Evolutionary conservation across 2,113 vertebrate genomes (phyloP).

Genomic region (Cryptotis parvus): DNA sequence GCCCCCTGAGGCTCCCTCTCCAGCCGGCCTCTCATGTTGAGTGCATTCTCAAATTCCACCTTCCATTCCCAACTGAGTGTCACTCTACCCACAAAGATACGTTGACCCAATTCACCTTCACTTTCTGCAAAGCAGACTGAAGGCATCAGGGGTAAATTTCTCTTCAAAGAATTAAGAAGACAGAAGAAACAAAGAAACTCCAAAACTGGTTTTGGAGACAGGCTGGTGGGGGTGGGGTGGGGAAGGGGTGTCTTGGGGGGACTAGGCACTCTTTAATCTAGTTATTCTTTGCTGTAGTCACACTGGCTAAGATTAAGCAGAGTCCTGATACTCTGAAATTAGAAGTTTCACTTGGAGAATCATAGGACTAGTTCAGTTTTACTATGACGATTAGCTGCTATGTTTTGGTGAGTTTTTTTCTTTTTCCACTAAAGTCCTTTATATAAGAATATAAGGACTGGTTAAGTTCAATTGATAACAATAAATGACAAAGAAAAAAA

Average conservation of each 20-base stretch:
- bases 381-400: neutral
- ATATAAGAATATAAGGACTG: slow-evolving; percentile 24
- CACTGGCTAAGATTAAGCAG: neutral
- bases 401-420: neutral
- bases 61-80: neutral
- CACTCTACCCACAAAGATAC: neutral
- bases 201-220: slow-evolving; percentile 33
- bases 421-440: neutral
- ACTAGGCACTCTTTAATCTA: neutral
- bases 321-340: neutral
- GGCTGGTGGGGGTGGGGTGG: neutral
- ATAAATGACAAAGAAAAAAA: neutral
- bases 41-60: neutral
- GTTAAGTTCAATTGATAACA: neutral
- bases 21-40: neutral
- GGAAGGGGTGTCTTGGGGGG: neutral
- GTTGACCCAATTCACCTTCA: slow-evolving; percentile 1
- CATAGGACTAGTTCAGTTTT: neutral
- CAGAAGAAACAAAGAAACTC: neutral
- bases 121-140: slow-evolving; percentile 21
- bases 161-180: slow-evolving; percentile 37
- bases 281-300: neutral
- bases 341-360: slow-evolving; percentile 20
- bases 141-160: neutral
- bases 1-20: neutral